A percentile compares a stretch with the other conserved stretches of the same genome.
Evolutionary conservation across 2,888 invertebrate species (phyloP).

Genomic region (Synergus japonicus): DNA sequence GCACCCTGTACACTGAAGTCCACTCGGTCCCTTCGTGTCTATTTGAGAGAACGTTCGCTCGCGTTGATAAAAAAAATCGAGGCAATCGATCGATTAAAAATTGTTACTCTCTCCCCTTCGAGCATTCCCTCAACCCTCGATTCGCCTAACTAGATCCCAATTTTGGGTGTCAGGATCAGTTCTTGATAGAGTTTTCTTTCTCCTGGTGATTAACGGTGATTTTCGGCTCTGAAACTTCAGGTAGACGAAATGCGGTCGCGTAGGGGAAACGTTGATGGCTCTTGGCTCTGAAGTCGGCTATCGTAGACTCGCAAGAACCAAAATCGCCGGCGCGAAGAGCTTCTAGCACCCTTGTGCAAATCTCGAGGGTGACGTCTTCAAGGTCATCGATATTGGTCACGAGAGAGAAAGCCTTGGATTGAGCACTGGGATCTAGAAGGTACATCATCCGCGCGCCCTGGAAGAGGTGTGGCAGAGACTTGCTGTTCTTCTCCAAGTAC

Average conservation of each 20-base stretch:
- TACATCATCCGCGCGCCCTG: slow-evolving; percentile 91
- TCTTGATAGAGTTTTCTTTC: slow-evolving; percentile 71
- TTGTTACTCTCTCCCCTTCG: slow-evolving; percentile 50
- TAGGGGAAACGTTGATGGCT: slow-evolving; percentile 89
- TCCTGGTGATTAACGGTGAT: slow-evolving; percentile 69
- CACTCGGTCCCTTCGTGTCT: slow-evolving; percentile 42
- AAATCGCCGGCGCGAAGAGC: slow-evolving; percentile 89
- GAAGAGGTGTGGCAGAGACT: slow-evolving; percentile 87
- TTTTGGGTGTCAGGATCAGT: slow-evolving; percentile 69
- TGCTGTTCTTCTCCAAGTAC: slow-evolving; percentile 73
- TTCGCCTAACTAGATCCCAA: slow-evolving; percentile 44
- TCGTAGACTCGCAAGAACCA: slow-evolving; percentile 83
- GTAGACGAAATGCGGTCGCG: slow-evolving; percentile 84
- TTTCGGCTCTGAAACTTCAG: slow-evolving; percentile 59
- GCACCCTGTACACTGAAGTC: slow-evolving; percentile 60
- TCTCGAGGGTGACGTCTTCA: slow-evolving; percentile 80
- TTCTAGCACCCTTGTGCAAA: slow-evolving; percentile 88
- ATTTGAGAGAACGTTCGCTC: slow-evolving; percentile 13
- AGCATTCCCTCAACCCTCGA: slow-evolving; percentile 30
- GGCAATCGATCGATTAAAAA: slow-evolving; percentile 38
- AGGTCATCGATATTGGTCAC: slow-evolving; percentile 79
- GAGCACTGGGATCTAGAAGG: slow-evolving; percentile 84
- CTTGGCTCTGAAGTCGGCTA: slow-evolving; percentile 84
- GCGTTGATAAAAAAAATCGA: slow-evolving; percentile 5
- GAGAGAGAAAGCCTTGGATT: slow-evolving; percentile 82